Conservation (phyloP, 2,888 invertebrate genomes). For the Salpingus planirostris region DNA sequence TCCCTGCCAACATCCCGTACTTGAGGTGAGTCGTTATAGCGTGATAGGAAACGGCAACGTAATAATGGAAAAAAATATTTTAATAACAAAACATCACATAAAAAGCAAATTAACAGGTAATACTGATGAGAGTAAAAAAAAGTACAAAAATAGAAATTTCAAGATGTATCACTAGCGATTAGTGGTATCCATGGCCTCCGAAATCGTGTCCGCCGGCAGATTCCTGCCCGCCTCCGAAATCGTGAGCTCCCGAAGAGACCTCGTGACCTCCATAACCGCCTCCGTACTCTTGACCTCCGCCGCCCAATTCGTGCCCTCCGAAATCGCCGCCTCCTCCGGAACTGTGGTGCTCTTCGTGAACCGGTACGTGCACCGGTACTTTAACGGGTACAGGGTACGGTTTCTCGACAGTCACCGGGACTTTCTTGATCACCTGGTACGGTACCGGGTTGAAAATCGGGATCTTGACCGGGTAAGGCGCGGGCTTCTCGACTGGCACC, state of each 20-base stretch:
- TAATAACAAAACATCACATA: constrained; percentile 29
- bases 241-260: constrained; percentile 10
- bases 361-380: constrained; percentile 55
- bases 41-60: constrained; percentile 1
- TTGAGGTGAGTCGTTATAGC: constrained; percentile 84
- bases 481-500: constrained; percentile 59
- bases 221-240: constrained; percentile 12
- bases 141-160: constrained; percentile 18
- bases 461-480: constrained; percentile 52
- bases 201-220: constrained; percentile 17
- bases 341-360: constrained; percentile 43
- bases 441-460: constrained; percentile 58
- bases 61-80: constrained; percentile 19
- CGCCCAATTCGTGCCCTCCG: constrained; percentile 23
- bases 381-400: constrained; percentile 62
- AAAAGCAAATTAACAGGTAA: constrained; percentile 23
- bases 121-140: constrained; percentile 27
- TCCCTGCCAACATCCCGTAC: constrained; percentile 84
- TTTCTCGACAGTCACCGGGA: constrained; percentile 41
- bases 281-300: constrained; percentile 10
- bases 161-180: constrained; percentile 11
- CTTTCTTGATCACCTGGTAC: constrained; percentile 44
- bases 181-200: constrained; percentile 20
- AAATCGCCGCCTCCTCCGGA: constrained; percentile 23
- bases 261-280: constrained; percentile 21